Evolutionary conservation across 92 coral and sea anemone genomes (phyloP).

Genomic region (Palythoa heliodiscus): DNA sequence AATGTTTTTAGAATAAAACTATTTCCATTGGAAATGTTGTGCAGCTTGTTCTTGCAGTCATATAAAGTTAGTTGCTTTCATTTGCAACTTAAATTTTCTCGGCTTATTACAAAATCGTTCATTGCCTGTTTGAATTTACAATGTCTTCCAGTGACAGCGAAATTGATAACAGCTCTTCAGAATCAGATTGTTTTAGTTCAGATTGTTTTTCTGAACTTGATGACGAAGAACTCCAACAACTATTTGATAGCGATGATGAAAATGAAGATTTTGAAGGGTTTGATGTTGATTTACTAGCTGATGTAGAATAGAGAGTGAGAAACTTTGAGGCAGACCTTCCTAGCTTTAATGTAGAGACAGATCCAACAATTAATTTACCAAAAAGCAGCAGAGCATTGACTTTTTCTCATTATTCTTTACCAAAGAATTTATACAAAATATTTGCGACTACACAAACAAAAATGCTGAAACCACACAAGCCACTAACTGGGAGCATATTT

Average conservation of each 20-base stretch:
- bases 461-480: too few relatives aligned
- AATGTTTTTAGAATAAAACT: too few relatives aligned
- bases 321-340: conserved; percentile 43
- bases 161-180: conserved; percentile 5
- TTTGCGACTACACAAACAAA: too few relatives aligned
- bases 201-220: conserved; percentile 45
- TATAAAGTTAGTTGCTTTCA: not conserved
- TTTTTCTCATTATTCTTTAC: too few relatives aligned
- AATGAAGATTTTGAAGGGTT: conserved; percentile 46
- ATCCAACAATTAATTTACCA: conserved; percentile 47
- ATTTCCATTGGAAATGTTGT: not conserved
- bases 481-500: too few relatives aligned
- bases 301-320: conserved; percentile 39
- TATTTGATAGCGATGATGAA: conserved; percentile 53
- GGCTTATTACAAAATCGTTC: not conserved
- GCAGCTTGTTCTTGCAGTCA: not conserved
- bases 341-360: conserved; percentile 39
- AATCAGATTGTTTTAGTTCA: conserved; percentile 5
- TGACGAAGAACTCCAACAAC: conserved; percentile 42
- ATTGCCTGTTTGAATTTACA: not conserved
- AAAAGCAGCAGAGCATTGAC: too few relatives aligned
- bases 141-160: conserved; percentile 38
- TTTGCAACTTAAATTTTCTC: not conserved
- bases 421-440: too few relatives aligned
- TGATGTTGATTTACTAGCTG: conserved; percentile 34